phyloP scores from a whole-genome alignment of 2,888 invertebrate species.

The Orthosia gracilis region DNA sequence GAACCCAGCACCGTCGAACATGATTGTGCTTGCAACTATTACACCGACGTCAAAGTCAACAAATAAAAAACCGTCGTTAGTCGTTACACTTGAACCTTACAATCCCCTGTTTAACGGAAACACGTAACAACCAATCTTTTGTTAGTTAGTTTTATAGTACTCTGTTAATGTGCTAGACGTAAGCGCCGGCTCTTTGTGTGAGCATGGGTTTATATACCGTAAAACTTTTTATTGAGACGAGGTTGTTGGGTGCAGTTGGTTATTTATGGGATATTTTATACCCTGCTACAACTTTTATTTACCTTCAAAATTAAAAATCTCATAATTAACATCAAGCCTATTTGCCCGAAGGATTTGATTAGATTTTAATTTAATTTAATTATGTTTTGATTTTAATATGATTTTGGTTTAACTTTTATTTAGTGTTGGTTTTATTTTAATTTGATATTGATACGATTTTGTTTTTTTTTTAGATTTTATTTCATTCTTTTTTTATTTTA shows the following conservation, averaged over 20 bases:
- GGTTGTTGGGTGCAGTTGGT: not conserved
- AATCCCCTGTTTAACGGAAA: slow-evolving; percentile 23
- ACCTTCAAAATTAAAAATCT: not conserved
- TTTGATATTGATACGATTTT: too few species aligned
- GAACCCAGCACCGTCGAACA: too few species aligned
- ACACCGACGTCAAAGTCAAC: slow-evolving; percentile 14
- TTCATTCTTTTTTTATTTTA: too few species aligned
- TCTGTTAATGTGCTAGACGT: slow-evolving; percentile 62
- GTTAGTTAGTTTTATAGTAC: slow-evolving; percentile 60
- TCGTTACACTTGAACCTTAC: slow-evolving; percentile 8
- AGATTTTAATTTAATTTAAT: too few species aligned
- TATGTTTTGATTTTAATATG: too few species aligned
- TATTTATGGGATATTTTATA: not conserved
- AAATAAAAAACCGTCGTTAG: slow-evolving; percentile 9
- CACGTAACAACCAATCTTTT: slow-evolving; percentile 33
- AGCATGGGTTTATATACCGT: slow-evolving; percentile 19
- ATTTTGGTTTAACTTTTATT: too few species aligned
- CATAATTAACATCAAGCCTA: too few species aligned
- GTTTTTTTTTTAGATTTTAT: too few species aligned
- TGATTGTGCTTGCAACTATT: not conserved
- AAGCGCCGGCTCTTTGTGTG: slow-evolving; percentile 37
- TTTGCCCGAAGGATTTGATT: too few species aligned
- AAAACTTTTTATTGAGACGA: not conserved
- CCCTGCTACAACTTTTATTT: not conserved
- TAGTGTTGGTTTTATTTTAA: too few species aligned